A percentile compares a stretch with the other conserved stretches of the same genome.
These are phyloP conservation scores for Hafferia zeledoni DNA, from an alignment of 2,797 vertebrate species.

Conservation along the genomic window DNA sequence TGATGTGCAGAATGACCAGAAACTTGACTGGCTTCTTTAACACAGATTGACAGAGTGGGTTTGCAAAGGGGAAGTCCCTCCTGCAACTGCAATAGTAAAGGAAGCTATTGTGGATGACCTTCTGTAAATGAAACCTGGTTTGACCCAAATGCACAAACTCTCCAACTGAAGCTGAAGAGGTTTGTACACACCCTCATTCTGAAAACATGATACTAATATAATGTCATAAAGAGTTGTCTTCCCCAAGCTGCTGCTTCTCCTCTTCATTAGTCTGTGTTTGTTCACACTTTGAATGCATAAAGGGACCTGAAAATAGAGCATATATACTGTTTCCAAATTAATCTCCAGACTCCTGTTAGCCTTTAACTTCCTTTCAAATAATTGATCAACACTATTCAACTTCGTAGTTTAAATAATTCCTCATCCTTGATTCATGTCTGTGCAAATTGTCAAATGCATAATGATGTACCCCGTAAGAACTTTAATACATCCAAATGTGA, in stretches of 20 bases:
- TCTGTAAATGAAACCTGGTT: background rate
- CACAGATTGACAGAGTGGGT: fast-evolving
- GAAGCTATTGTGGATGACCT: background rate
- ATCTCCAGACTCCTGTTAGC: background rate
- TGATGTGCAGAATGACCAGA: background rate
- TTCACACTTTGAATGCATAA: background rate
- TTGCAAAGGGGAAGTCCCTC: background rate
- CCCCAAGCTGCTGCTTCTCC: background rate
- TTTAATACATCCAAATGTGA: background rate
- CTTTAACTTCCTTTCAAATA: background rate
- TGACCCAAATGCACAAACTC: background rate
- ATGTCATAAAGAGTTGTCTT: background rate
- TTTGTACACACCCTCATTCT: background rate
- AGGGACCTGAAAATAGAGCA: background rate
- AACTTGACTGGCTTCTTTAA: background rate
- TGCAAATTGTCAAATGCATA: background rate
- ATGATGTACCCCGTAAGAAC: background rate
- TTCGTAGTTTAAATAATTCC: background rate
- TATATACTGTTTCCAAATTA: background rate
- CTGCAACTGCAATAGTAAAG: background rate
- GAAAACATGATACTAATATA: background rate
- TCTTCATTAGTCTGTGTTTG: background rate
- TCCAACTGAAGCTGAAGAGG: background rate
- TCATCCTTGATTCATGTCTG: background rate
- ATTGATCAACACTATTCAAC: background rate